Base-by-base conservation (phyloP, 2,888 invertebrate genomes). In the Chaitophorus viminalis region DNA sequence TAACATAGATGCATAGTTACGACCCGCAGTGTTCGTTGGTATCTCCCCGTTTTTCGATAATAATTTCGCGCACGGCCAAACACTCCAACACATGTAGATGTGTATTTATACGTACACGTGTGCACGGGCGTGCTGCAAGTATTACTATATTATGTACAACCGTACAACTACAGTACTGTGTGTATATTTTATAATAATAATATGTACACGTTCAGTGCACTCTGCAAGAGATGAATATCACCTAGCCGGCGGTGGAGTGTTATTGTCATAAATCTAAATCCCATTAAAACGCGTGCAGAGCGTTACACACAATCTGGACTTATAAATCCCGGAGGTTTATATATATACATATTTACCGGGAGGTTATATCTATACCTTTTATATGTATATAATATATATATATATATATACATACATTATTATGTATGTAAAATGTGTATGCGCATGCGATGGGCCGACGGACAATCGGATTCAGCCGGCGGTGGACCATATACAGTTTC, bases 251-350 rank as follows among this genome's bases (percentile, higher is more conserved):
- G 60, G 60, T n/a, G 65, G 33, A 11, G 46, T 33, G 31, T 78
- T 86, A 70, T 78, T 78, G 78, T 72, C 77, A 78, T 86, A 86
- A 86, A 86, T 86, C 78, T 70, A 78, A 78, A 78, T 86, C 77
- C 78, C 52, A 78, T 86, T 86, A 86, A 72, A 86, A 86, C 77
- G 39, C 29, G 39, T 25, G 39, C 4, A 60, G 14, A 9, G 54
- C 78, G 33, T 78, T 21, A 36, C n/a, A 70, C 77, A 78, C 77
- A 70, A 78, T 52, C 78, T 78, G 70, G 52, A 70, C 76, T 86
- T 78, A 54, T 78, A 78, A 86, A 86, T 86, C 85, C 77, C 78
- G 33, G 33, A 68, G 76, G 83, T 84, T 60, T 60, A 65, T 78
- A 36, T n/a, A 68, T 68, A 29, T 68, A 29, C 11, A 25, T 68